A percentile compares a stretch with the other conserved stretches of the same genome.
Evolutionary conservation across 2,113 vertebrate species (phyloP).

Genomic region (Anoplopoma fimbria): DNA sequence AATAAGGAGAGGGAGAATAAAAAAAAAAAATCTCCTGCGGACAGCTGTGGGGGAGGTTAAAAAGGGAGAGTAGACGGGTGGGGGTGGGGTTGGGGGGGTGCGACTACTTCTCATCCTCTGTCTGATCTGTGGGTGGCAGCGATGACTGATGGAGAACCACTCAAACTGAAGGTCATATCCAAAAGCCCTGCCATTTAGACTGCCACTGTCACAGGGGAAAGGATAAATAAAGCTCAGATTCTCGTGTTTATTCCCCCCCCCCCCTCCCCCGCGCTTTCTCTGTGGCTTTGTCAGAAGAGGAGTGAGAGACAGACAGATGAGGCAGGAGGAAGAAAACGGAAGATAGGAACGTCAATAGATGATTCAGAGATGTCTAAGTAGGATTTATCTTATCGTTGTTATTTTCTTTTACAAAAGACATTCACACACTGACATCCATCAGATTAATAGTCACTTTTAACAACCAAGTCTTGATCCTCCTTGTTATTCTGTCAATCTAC

Average conservation of each 20-base stretch:
- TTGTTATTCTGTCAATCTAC: slow-evolving; percentile 27
- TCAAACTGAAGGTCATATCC: slow-evolving; percentile 78
- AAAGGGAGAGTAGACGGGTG: slow-evolving; percentile 16
- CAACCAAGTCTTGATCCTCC: slow-evolving; percentile 42
- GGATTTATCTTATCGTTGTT: slow-evolving; percentile 51
- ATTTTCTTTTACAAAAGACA: slow-evolving; percentile 28
- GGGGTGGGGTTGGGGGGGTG: slow-evolving; percentile 29
- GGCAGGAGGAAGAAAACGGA: slow-evolving; percentile 25
- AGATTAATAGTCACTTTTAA: slow-evolving; percentile 57
- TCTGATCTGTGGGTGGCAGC: slow-evolving; percentile 75
- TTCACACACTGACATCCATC: slow-evolving; percentile 20
- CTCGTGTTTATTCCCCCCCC: slow-evolving; percentile 65
- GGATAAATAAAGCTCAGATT: slow-evolving; percentile 71
- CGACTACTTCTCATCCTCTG: slow-evolving; percentile 55
- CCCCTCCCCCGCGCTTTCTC: slow-evolving; percentile 49
- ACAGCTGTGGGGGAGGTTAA: slow-evolving; percentile 45
- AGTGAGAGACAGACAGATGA: slow-evolving; percentile 30
- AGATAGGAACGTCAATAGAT: slow-evolving; percentile 41
- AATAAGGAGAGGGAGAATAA: not conserved
- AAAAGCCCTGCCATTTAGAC: slow-evolving; percentile 72
- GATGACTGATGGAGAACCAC: slow-evolving; percentile 76
- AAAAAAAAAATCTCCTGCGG: slow-evolving; percentile 36
- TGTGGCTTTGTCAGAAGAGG: slow-evolving; percentile 33
- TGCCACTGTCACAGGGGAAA: slow-evolving; percentile 61
- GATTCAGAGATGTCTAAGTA: slow-evolving; percentile 44